These are phyloP conservation scores for Lepus europaeus DNA, from an alignment of 2,113 vertebrate species.

Conservation along the genomic window DNA sequence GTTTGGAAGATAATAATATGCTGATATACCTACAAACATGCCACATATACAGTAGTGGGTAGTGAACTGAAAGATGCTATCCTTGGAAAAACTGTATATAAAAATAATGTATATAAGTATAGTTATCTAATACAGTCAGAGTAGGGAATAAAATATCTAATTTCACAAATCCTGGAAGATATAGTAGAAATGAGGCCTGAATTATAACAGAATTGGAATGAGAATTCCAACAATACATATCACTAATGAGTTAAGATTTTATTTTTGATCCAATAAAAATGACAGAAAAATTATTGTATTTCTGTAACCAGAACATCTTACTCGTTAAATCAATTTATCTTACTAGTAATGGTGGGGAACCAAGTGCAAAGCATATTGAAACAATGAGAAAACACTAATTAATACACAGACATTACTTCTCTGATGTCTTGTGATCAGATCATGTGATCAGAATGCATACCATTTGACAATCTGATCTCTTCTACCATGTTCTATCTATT, in stretches of 20 bases:
- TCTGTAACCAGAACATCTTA: conserved; percentile 27
- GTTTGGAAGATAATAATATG: conserved; percentile 17
- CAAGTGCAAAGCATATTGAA: not conserved
- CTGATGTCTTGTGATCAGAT: not conserved
- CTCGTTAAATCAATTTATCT: conserved; percentile 16
- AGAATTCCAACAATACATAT: not conserved
- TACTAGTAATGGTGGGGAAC: not conserved
- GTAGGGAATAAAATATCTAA: conserved; percentile 48
- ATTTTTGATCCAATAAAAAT: conserved; percentile 15
- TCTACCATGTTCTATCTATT: not conserved
- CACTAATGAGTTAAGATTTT: conserved; percentile 44
- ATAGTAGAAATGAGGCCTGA: not conserved
- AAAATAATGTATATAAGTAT: conserved; percentile 20
- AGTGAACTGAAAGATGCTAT: not conserved
- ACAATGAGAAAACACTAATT: conserved; percentile 54
- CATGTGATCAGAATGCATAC: not conserved
- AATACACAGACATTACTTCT: conserved; percentile 4
- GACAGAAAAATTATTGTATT: conserved; percentile 24
- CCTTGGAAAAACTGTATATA: not conserved
- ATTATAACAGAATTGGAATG: conserved; percentile 30
- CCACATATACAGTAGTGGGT: not conserved
- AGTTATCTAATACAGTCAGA: not conserved
- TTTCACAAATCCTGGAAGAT: conserved; percentile 39
- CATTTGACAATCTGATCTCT: not conserved
- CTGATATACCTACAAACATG: not conserved